Base-by-base conservation (phyloP, 2,113 vertebrate genomes). In the Megaceryle torquata region DNA sequence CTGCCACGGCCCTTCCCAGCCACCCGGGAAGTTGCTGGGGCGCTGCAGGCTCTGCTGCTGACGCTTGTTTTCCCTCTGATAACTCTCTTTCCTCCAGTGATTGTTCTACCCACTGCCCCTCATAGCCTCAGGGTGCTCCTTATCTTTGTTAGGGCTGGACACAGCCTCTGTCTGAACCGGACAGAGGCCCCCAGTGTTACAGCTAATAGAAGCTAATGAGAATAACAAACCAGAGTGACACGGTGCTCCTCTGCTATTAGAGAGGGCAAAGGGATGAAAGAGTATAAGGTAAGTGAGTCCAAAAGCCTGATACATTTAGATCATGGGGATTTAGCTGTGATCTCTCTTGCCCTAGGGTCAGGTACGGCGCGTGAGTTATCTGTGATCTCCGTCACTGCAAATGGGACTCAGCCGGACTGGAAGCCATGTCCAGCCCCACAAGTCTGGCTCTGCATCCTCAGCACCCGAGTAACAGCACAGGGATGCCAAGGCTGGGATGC, bases 401-500 rank as follows among this genome's bases (percentile, higher is more conserved):
- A 22, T 3, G 33, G 63, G 33, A 22, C 39, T n/a, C 67, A n/a
- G 9, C 33, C 1, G 1, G 18, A 0, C 54, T 13, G 50, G 78
- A 70, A 83, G 69, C 13, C 3, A 16, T 3, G 0, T 37, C 82
- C 57, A 46, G 92, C 46, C 6, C 44, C 13, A 2, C 50, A 0
- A 0, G 28, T 46, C 33, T 61, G 37, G 6, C 29, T 57, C 39
- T n/a, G 41, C 53, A 7, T 8, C 54, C 28, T 43, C 10, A 0
- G 44, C 3, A 2, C 37, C 60, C 1, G 0, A 19, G 33, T n/a
- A 35, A 53, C 33, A n/a, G 59, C 0, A 0, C 6, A 2, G 16
- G 29, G 13, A 13, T 1, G 29, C 53, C 24, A 25, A 56, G 53
- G 53, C 53, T 29, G 10, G 0, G 43, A 13, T 46, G 67, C 59